A percentile compares a stretch with the other conserved stretches of the same genome.
These are phyloP conservation scores for Emesis russula DNA, from an alignment of 2,888 invertebrate genomes.

Conservation along the genomic window DNA sequence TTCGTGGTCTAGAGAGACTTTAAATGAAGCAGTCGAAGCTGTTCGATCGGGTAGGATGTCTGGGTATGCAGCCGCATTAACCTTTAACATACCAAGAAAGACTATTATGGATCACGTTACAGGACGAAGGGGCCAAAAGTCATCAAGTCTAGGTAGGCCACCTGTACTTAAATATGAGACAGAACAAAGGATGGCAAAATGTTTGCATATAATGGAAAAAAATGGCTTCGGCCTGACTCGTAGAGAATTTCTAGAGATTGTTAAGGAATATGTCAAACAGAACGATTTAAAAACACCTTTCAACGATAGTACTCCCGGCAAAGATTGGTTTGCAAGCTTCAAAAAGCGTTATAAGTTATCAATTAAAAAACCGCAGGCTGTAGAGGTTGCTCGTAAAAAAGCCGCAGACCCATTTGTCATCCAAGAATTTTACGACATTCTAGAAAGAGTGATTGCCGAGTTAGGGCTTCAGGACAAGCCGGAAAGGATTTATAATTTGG, in stretches of 20 bases:
- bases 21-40: slow-evolving; percentile 8
- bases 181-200: slow-evolving; percentile 4
- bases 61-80: slow-evolving; percentile 14
- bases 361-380: no score
- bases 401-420: no score
- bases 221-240: background rate
- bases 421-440: no score
- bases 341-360: no score
- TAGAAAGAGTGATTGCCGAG: no score
- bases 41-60: slow-evolving; percentile 20
- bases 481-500: no score
- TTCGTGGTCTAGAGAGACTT: slow-evolving; percentile 14
- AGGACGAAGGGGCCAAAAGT: slow-evolving; percentile 19
- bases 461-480: no score
- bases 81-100: background rate
- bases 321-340: background rate
- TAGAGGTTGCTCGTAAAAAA: no score
- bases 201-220: slow-evolving; percentile 25
- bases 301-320: background rate
- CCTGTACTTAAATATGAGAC: background rate
- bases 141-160: slow-evolving; percentile 14
- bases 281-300: background rate
- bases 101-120: slow-evolving; percentile 10
- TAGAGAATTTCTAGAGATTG: background rate
- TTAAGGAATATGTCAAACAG: background rate